Evolutionary conservation across 2,797 vertebrate genomes (phyloP).

Genomic region (Carduelis carduelis): DNA sequence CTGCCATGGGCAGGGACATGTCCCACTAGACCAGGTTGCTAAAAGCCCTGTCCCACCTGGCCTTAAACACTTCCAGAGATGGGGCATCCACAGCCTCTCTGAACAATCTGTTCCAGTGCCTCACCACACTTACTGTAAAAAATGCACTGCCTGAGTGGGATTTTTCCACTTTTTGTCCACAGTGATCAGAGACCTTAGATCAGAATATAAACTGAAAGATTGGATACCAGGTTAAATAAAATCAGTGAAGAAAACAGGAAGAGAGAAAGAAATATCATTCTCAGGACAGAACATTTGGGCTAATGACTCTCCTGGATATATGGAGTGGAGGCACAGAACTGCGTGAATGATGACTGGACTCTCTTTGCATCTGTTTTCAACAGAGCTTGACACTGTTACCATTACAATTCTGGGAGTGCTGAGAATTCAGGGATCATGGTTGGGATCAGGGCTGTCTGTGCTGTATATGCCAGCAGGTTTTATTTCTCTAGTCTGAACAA

Average conservation of each 20-base stretch:
- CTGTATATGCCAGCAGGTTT: not conserved
- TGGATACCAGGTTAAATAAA: not conserved
- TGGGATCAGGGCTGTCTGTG: not conserved
- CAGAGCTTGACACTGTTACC: not conserved
- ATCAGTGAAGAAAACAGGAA: not conserved
- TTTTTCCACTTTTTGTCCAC: not conserved
- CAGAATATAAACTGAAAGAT: not conserved
- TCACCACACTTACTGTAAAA: not conserved
- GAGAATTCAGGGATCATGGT: not conserved
- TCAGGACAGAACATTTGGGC: not conserved
- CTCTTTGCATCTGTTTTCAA: not conserved
- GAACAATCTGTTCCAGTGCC: not conserved
- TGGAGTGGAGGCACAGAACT: not conserved
- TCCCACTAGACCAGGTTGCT: not conserved
- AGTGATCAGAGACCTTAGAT: not conserved
- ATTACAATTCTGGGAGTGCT: not conserved
- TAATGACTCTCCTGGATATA: not conserved
- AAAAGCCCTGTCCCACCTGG: not conserved
- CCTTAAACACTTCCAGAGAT: not conserved
- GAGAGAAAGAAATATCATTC: not conserved
- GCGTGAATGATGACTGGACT: accelerated
- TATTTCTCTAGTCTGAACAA: not conserved
- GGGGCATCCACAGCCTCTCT: not conserved
- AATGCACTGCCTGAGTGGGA: not conserved
- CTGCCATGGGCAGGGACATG: not conserved